Base-by-base conservation (phyloP, 2,797 vertebrate species). In the Myioborus melanocephalus region DNA sequence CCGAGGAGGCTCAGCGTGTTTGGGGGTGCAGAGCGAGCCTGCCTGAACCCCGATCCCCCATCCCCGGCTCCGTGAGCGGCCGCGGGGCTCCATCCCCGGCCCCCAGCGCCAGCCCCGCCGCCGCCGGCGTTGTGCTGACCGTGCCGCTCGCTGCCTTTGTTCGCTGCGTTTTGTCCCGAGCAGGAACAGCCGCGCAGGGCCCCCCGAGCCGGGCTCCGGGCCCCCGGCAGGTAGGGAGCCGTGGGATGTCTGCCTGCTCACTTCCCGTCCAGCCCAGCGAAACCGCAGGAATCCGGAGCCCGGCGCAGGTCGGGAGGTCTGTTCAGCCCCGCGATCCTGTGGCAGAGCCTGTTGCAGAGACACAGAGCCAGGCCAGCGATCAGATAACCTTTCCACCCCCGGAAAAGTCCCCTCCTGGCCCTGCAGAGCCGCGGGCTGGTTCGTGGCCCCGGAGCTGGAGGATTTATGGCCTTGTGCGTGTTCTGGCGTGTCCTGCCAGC, bases 81-180 rank as follows among this genome's bases (percentile, higher is more conserved):
- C 11, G 6, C 2, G 50, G 83, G 81, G 81, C 44, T 85, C 79
- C 66, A 41, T 49, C 5, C 5, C 2, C 18, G 11, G 75, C 75
- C 68, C 82, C 90, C 49, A 6, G 37, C 14, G 69, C 63, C 89
- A 52, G 82, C 89, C 93, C 89, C 39, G 52, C 69, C 5, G 83
- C 92, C 17, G 49, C 55, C 61, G 9, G 80, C 61, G 72, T 94
- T 96, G 89, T 95, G 96, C 95, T 96, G 96, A 96, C 75, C 91
- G n/a, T 2, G 71, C 63, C 96, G 59, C 12, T 81, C 94, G 77
- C 64, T 77, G 3, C 88, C 77, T 94, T 95, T 96, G 93, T 95
- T 91, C 86, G 50, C 47, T 0, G 28, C 10, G 83, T 91, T 91
- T 96, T 87, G 75, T 93, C 13, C 26, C 7, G 81, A 68, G 94